Conservation (phyloP, 2,888 invertebrate species). For the Lacanobia wlatinum region DNA sequence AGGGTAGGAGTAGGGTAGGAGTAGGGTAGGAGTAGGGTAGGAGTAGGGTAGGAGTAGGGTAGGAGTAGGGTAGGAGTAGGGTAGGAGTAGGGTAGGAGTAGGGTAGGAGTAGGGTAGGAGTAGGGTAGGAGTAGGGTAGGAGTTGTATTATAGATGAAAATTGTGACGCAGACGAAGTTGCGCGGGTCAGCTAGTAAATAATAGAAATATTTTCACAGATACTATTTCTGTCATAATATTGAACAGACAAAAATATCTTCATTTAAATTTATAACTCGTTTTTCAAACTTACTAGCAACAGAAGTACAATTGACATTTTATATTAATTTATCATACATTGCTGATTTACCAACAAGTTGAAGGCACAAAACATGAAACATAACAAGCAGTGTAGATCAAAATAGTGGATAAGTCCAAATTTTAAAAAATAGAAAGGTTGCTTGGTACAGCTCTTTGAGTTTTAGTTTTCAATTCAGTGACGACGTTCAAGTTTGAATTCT, state of each 20-base stretch:
- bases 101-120: too few relatives aligned
- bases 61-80: too few relatives aligned
- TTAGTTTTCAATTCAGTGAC: constrained; percentile 60
- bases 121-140: too few relatives aligned
- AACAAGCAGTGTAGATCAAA: not conserved
- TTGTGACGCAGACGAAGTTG: too few relatives aligned
- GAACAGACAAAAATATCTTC: not conserved
- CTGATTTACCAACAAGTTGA: not conserved
- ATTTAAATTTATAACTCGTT: not conserved
- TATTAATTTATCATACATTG: not conserved
- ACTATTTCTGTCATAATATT: not conserved
- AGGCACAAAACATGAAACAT: too few relatives aligned
- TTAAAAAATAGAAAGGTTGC: not conserved
- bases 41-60: too few relatives aligned
- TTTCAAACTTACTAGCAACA: not conserved
- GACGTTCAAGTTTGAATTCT: constrained; percentile 50
- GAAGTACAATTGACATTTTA: not conserved
- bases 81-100: too few relatives aligned
- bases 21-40: too few relatives aligned
- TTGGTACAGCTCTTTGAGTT: constrained; percentile 8
- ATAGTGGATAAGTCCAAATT: too few relatives aligned
- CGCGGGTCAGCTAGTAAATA: too few relatives aligned
- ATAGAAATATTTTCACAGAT: not conserved
- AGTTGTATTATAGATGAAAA: too few relatives aligned
- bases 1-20: too few relatives aligned